Base-by-base conservation (phyloP, 1,140 invertebrate species). In the Babylonia areolata region DNA sequence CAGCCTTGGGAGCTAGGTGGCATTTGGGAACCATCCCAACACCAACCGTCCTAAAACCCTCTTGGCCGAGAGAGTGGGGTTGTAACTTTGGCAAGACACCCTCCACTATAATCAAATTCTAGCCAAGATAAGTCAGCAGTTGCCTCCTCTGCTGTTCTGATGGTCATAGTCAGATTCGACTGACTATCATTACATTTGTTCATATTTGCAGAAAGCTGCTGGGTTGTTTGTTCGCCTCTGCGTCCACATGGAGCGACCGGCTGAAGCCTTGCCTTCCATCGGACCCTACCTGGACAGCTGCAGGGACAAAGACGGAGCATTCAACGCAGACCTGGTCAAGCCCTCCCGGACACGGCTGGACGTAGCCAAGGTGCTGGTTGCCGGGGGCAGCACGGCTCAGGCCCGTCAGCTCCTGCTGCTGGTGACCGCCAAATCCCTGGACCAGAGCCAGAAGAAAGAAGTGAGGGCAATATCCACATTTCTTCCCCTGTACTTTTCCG, bases 231-330 rank as follows among this genome's bases (percentile, higher is more conserved):
- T 80, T 28, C 40, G 78, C 12, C 42, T 80, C 6, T 80, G 78
- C 46, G 37, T 80, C 42, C 28, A 31, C 37, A 28, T 80, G 2
- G 46, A 58, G 2, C 46, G 78, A 31, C 6, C 31, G 3, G 20
- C 42, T 20, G 78, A 80, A 31, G 78, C 78, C 2, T n/a, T 58
- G 31, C 78, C 78, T 31, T 80, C 15, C 78, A 15, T 80, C n/a
- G 46, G 54, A 6, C 12, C 28, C 2, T 54, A 54, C 46, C 31
- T 80, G 15, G 37, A 31, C 40, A n/a, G 12, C 46, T 31, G 15
- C 42, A 80, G 11, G 31, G 46, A 80, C 28, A 37, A 42, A 6
- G n/a, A 31, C 1, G 46, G 12, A 5, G 15, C 31, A 12, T 28
- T 80, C 23, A 6, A 51, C 2, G 39, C 42, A 0, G 40, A 51